A percentile compares a stretch with the other conserved stretches of the same genome.
Conservation (phyloP, 2,888 invertebrate species). For the Branchipolynoe longqiensis region DNA sequence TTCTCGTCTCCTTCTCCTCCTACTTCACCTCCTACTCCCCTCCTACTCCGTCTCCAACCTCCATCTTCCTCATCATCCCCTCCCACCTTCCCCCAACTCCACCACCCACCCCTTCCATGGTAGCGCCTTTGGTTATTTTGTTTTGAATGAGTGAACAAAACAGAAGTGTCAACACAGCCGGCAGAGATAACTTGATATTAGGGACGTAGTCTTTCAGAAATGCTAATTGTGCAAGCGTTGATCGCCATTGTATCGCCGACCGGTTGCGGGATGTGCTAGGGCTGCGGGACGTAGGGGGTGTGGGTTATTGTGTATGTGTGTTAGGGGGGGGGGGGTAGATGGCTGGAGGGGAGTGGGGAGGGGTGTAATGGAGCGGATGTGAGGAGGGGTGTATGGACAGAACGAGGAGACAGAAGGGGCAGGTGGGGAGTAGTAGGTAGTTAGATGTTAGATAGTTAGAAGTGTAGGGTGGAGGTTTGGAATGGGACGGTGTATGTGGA, state of each 20-base stretch:
- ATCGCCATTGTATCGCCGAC: conserved; percentile 32
- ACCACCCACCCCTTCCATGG: neutral
- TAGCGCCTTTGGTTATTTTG: too few species aligned
- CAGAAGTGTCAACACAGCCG: neutral
- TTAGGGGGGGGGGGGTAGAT: too few species aligned
- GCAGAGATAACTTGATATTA: conserved; percentile 50
- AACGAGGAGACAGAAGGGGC: neutral
- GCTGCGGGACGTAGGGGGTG: neutral
- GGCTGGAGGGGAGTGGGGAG: neutral
- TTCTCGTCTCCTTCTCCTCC: too few species aligned
- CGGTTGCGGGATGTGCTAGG: neutral
- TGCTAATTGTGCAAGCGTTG: conserved; percentile 37
- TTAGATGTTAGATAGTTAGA: too few species aligned
- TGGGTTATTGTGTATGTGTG: conserved; percentile 25
- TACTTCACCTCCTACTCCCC: neutral
- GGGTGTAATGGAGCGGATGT: too few species aligned
- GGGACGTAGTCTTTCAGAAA: conserved; percentile 38
- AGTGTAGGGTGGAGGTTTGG: too few species aligned
- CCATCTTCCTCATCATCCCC: neutral
- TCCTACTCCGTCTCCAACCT: neutral
- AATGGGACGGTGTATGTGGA: too few species aligned
- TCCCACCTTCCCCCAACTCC: neutral
- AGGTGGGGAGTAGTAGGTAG: neutral
- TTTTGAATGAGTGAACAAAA: conserved; percentile 32
- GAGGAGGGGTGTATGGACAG: neutral